Conservation (phyloP, 2,113 vertebrate genomes). For the Craseonycteris thonglongyai region DNA sequence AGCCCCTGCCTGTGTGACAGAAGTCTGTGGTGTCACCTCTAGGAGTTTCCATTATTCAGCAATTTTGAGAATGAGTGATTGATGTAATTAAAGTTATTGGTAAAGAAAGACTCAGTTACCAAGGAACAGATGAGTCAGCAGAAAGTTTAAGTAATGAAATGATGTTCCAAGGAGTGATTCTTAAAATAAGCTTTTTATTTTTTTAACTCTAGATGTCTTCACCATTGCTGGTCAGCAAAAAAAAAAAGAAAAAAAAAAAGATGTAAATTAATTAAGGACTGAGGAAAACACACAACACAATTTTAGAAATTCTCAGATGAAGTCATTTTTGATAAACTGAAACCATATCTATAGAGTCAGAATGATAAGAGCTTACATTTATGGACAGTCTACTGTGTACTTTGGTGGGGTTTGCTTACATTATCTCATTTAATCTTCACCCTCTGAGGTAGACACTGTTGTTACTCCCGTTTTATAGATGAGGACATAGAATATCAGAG, state of each 20-base stretch:
- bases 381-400: background rate
- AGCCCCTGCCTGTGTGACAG: constrained; percentile 26
- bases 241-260: too few species aligned
- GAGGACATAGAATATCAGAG: background rate
- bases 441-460: background rate
- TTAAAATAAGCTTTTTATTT: constrained; percentile 43
- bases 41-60: constrained; percentile 63
- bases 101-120: constrained; percentile 64
- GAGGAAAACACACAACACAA: background rate
- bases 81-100: constrained; percentile 74
- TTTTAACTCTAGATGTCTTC: constrained; percentile 23
- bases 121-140: constrained; percentile 61
- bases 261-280: background rate
- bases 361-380: background rate
- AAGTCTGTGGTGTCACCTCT: constrained; percentile 46
- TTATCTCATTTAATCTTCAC: background rate
- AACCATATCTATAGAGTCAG: background rate
- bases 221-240: constrained; percentile 57
- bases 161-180: constrained; percentile 52
- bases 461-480: background rate
- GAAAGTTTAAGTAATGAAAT: constrained; percentile 66
- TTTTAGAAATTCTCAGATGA: background rate
- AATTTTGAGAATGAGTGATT: constrained; percentile 64
- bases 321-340: background rate
- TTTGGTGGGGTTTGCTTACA: background rate